Base-by-base conservation (phyloP, 1,140 invertebrate genomes). In the Drosophila tristis region DNA sequence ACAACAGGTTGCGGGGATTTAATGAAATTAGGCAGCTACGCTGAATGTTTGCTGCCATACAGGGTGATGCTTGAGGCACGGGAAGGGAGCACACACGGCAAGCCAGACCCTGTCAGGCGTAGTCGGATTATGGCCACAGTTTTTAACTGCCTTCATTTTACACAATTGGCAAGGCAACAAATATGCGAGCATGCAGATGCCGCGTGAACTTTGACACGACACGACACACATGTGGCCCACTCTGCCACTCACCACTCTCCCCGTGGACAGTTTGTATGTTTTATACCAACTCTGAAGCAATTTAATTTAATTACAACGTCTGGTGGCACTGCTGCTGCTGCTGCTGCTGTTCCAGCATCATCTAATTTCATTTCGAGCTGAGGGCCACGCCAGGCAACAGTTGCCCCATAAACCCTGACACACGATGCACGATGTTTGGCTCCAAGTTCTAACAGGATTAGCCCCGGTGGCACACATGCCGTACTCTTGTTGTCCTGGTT, bases 271-370 rank as follows among this genome's bases (percentile, higher is more conserved):
- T 54, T 42, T 39, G 47, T 51, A 57, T 56, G 54, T 68, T 81
- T 63, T 72, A 70, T 78, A 73, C 70, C 77, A 86, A 85, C 73
- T 85, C 65, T 63, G 49, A 39, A 67, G 76, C 82, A 87, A 80
- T 87, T 78, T 82, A 86, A 86, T 86, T 86, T 72, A 87, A 86
- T 86, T 81, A 86, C 63, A 61, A 77, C 48, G 74, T 78, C 74
- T 82, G 73, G 63, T 56, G 66, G 29, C 42, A 42, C 53, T 58
- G 72, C 35, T 49, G 35, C 35, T 39, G 9, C 56, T 31, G 15
- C 20, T 56, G 11, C 5, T 15, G 61, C 57, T 48, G 48, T 64
- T 57, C 26, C 60, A 49, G 48, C 68, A 76, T 67, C 67, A 86
- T 74, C 74, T 87, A 86, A 82, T 86, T 87, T 78, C 65, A 86